Percentiles rank a stretch among this genome's conserved stretches.
phyloP scores from a whole-genome alignment of 2,888 invertebrate genomes.

The Polietes domitor region DNA sequence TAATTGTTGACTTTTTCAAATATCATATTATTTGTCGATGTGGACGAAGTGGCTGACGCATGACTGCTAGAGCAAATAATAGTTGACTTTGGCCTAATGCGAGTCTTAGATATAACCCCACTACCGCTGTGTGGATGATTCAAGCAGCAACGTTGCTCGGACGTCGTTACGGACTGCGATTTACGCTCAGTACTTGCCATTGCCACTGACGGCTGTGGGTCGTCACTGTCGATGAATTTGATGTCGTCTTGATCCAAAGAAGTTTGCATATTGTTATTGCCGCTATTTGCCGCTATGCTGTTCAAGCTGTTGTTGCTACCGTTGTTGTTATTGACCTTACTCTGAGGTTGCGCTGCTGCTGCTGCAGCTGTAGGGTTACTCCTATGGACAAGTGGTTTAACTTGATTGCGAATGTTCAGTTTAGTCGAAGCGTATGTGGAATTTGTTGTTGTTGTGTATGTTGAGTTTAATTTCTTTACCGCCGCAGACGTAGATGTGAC shows the following conservation, averaged over 20 bases:
- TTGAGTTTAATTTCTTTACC: constrained; percentile 51
- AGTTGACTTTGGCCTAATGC: constrained; percentile 76
- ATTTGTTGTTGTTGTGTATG: constrained; percentile 40
- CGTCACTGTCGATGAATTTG: constrained; percentile 77
- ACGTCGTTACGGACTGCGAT: constrained; percentile 31
- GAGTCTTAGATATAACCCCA: constrained; percentile 24
- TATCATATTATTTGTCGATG: constrained; percentile 70
- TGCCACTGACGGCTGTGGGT: constrained; percentile 63
- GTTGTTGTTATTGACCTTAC: constrained; percentile 67
- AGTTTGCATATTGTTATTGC: constrained; percentile 68
- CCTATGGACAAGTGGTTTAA: constrained; percentile 68
- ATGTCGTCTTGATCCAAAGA: constrained; percentile 76
- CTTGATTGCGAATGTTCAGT: constrained; percentile 52
- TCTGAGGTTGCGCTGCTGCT: constrained; percentile 11
- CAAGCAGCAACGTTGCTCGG: constrained; percentile 60
- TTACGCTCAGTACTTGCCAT: constrained; percentile 60
- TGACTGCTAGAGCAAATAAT: constrained; percentile 71
- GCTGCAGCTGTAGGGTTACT: constrained; percentile 46
- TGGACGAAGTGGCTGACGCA: constrained; percentile 13
- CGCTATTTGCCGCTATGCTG: constrained; percentile 64
- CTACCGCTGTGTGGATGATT: constrained; percentile 48
- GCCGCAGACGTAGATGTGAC: constrained; percentile 28
- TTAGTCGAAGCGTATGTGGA: constrained; percentile 49
- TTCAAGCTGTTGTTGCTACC: constrained; percentile 66
- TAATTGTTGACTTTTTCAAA: constrained; percentile 75